Conservation (phyloP, 2,113 vertebrate genomes). For the Balaenoptera acutorostrata region DNA sequence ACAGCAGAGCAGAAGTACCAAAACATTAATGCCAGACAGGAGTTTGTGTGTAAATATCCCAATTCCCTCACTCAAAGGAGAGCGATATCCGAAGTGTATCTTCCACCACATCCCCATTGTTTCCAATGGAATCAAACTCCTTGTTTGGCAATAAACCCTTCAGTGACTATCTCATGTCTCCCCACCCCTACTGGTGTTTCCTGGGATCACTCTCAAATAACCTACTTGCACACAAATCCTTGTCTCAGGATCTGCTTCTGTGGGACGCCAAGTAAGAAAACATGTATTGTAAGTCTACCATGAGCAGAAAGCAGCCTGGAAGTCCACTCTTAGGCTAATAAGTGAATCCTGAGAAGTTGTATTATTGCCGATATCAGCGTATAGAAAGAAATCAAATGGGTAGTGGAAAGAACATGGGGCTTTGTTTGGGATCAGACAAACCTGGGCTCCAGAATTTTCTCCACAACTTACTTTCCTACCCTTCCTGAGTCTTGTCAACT, state of each 20-base stretch:
- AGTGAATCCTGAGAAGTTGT: background rate
- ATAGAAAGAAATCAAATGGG: background rate
- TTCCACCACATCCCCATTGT: background rate
- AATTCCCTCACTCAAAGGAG: background rate
- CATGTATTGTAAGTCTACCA: background rate
- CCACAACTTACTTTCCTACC: background rate
- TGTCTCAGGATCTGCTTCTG: background rate
- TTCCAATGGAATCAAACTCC: background rate
- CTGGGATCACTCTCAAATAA: background rate
- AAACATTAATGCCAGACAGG: background rate
- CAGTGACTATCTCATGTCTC: background rate
- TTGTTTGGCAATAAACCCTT: background rate
- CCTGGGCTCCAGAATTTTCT: background rate
- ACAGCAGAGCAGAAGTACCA: background rate
- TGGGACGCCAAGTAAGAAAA: background rate
- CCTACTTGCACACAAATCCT: background rate
- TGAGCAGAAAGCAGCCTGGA: background rate
- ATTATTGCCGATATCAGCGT: background rate
- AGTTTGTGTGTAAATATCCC: background rate
- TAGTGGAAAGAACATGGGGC: background rate
- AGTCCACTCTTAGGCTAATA: background rate
- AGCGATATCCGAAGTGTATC: background rate
- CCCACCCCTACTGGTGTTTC: background rate
- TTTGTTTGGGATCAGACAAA: background rate
- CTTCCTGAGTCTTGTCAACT: background rate